Percentiles rank a stretch among this genome's conserved stretches.
Conservation (phyloP, 1,140 invertebrate species). For the Tachypleus tridentatus region DNA sequence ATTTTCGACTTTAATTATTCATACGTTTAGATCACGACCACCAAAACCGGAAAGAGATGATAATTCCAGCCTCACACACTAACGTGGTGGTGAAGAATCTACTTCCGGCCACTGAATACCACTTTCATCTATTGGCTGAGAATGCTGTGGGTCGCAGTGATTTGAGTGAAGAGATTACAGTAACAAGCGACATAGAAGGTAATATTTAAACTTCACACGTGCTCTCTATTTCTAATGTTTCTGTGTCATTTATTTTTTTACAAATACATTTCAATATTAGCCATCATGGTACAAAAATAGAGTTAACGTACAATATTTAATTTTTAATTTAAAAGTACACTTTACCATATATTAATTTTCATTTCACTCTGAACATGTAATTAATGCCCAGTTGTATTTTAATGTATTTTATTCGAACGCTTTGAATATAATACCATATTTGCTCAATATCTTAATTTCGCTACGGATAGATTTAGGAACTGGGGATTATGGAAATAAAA, state of each 20-base stretch:
- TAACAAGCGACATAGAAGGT: slow-evolving; percentile 87
- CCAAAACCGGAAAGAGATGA: slow-evolving; percentile 18
- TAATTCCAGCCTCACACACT: slow-evolving; percentile 36
- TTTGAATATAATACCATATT: too few species aligned
- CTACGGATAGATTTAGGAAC: too few species aligned
- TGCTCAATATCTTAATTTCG: too few species aligned
- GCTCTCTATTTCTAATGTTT: not conserved
- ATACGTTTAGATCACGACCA: slow-evolving; percentile 16
- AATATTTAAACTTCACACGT: slow-evolving; percentile 17
- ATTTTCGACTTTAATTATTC: not conserved
- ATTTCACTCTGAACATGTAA: too few species aligned
- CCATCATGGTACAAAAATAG: too few species aligned
- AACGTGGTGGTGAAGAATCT: slow-evolving; percentile 34
- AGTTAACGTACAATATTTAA: too few species aligned
- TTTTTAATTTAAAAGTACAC: too few species aligned
- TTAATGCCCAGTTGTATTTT: too few species aligned
- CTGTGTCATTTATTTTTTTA: not conserved
- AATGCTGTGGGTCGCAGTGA: slow-evolving; percentile 86
- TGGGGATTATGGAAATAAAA: too few species aligned
- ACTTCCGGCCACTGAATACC: slow-evolving; percentile 79
- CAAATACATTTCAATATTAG: not conserved
- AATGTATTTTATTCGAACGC: too few species aligned
- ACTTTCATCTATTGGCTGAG: slow-evolving; percentile 82
- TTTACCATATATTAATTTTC: too few species aligned
- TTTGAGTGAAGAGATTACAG: slow-evolving; percentile 79